Percentiles rank a stretch among this genome's conserved stretches.
phyloP scores from a whole-genome alignment of 1,140 invertebrate genomes.

The Pseudomyrmex pallidus region DNA sequence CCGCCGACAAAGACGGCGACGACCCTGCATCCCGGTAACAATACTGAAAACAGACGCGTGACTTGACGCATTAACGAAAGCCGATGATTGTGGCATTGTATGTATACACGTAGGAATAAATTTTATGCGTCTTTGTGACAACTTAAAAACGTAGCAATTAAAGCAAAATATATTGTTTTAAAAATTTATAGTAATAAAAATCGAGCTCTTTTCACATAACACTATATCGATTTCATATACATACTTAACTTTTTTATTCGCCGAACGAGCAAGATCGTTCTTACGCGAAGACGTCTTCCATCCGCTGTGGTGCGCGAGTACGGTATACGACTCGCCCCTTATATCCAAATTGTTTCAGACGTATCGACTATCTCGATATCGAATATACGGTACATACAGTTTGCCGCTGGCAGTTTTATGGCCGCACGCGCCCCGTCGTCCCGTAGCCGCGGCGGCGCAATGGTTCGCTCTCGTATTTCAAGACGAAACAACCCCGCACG shows the following conservation, averaged over 20 bases:
- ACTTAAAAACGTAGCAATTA: not conserved
- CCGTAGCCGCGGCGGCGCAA: slow-evolving; percentile 20
- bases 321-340: not conserved
- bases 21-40: not conserved
- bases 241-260: slow-evolving; percentile 29
- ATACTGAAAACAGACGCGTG: slow-evolving; percentile 39
- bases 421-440: slow-evolving; percentile 28
- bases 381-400: slow-evolving; percentile 27
- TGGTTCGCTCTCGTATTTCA: slow-evolving; percentile 47
- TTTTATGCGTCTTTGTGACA: not conserved
- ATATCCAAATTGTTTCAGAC: slow-evolving; percentile 40
- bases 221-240: slow-evolving; percentile 10
- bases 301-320: not conserved
- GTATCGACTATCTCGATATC: slow-evolving; percentile 33
- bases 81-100: too few species aligned
- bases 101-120: slow-evolving; percentile 4
- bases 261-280: not conserved
- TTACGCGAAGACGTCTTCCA: slow-evolving; percentile 6
- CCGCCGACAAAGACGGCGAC: slow-evolving; percentile 5
- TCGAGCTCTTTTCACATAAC: not conserved
- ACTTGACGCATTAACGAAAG: slow-evolving; percentile 24
- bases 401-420: slow-evolving; percentile 50
- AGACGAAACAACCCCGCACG: slow-evolving; percentile 42
- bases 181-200: not conserved
- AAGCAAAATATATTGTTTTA: not conserved